Base-by-base conservation (phyloP, 2,888 invertebrate species). In the Agrochola lychnidis region DNA sequence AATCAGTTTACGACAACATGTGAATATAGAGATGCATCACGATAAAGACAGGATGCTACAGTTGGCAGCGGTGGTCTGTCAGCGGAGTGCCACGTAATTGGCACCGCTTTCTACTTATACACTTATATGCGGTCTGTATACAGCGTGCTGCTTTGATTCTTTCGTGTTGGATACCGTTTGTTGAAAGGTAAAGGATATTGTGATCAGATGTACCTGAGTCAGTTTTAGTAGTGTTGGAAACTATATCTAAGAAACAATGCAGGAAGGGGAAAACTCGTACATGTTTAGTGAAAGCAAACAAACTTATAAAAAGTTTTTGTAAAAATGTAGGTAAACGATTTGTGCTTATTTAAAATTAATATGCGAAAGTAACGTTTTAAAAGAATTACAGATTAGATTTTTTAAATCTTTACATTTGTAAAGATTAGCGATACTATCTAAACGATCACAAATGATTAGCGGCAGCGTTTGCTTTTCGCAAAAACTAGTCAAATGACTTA, bases 61-160 rank as follows among this genome's bases (percentile, higher is more conserved):
- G 79, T 73, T 85, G 79, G 67, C 68, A 61, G 81, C 74, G 87
- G 88, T 86, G 89, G 87, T 88, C 87, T 78, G 87, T 83, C 89
- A 86, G 88, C 82, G 83, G 77, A 84, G 77, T 82, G 82, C 78
- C 90, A 86, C 89, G 92, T 95, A 95, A 95, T 95, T 95, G 94
- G 93, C 92, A 90, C 91, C 92, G 93, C 93, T 94, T 94, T 94
- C 94, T 94, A 93, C 62, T 57, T 84, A 84, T 73, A 78, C 86
- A 83, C 86, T 72, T 84, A 79, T 73, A 62, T 63, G 56, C 42
- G 73, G 76, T n/a, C 66, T 10, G 48, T 80, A 80, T 87, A 86
- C 85, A 86, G 87, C 53, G 30, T 80, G 87, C 0, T 59, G 14
- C 2, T 45, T 57, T 59, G 9, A 12, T 19, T 51, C 62, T 66